These are phyloP conservation scores for Cryptocheilus praepositus DNA, from an alignment of 2,888 invertebrate genomes.

Conservation along the genomic window DNA sequence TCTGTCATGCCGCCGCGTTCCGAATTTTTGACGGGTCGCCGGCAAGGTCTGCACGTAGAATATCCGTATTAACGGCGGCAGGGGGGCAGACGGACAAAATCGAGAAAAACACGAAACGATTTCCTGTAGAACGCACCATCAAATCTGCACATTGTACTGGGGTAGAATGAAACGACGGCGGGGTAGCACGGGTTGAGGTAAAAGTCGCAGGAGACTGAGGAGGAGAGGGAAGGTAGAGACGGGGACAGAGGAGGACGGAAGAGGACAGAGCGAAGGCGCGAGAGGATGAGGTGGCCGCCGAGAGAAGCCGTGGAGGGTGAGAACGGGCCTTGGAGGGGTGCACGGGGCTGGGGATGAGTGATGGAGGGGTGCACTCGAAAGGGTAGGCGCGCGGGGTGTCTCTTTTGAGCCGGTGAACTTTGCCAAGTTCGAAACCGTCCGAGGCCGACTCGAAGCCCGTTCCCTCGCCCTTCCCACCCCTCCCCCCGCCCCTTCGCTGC, in stretches of 20 bases:
- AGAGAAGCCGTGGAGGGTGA: conserved; percentile 45
- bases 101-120: too few species aligned
- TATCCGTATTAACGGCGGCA: too few species aligned
- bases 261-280: conserved; percentile 9
- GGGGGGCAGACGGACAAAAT: too few species aligned
- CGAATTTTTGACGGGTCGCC: too few species aligned
- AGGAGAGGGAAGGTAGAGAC: neutral
- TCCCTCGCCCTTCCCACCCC: conserved; percentile 35
- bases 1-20: too few species aligned
- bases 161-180: neutral
- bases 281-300: conserved; percentile 29
- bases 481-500: conserved; percentile 21
- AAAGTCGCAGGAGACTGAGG: neutral
- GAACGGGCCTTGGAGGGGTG: conserved; percentile 11
- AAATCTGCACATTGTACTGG: too few species aligned
- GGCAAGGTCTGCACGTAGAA: too few species aligned
- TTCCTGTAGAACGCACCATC: too few species aligned
- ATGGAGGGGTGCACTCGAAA: conserved; percentile 14
- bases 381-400: conserved; percentile 51
- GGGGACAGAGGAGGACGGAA: neutral
- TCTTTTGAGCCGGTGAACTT: conserved; percentile 71
- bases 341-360: too few species aligned
- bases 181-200: neutral
- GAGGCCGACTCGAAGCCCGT: conserved; percentile 59
- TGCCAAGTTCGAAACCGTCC: conserved; percentile 69